Evolutionary conservation across 2,113 vertebrate species (phyloP).

Genomic region (Poeciliopsis prolifica): DNA sequence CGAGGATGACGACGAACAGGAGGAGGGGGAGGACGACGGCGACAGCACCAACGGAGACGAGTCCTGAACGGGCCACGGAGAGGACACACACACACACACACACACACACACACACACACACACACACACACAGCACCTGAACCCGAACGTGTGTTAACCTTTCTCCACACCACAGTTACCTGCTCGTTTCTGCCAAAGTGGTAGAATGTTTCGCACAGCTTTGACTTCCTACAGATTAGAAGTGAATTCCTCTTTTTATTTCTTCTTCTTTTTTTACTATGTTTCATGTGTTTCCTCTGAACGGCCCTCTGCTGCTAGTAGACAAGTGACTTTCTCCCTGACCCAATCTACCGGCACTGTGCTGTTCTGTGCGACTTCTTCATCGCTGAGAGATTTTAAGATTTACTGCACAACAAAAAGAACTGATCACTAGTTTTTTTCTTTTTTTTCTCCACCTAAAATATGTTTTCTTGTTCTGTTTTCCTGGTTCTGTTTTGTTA

Average conservation of each 20-base stretch:
- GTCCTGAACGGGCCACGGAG: conserved; percentile 39
- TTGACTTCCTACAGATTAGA: neutral
- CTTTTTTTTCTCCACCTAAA: neutral
- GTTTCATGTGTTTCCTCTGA: neutral
- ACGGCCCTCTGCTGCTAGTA: neutral
- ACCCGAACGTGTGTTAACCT: conserved; percentile 21
- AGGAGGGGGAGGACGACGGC: conserved; percentile 73
- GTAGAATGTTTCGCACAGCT: conserved; percentile 27
- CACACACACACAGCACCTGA: too few species aligned
- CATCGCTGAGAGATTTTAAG: neutral
- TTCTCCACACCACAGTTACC: conserved; percentile 11
- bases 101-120: neutral
- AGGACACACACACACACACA: neutral
- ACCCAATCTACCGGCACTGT: too few species aligned
- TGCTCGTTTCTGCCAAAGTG: conserved; percentile 26
- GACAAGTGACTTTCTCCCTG: neutral
- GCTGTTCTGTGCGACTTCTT: too few species aligned
- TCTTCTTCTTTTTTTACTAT: conserved; percentile 1
- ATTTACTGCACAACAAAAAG: neutral
- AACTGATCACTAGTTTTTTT: neutral
- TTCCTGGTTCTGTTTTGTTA: neutral
- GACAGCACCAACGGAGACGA: conserved; percentile 71
- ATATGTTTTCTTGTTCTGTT: neutral
- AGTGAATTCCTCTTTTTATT: conserved; percentile 12
- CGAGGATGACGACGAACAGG: conserved; percentile 80